Percentiles rank a stretch among this genome's conserved stretches.
phyloP scores from a whole-genome alignment of 2,113 vertebrate species.

The Microtus oregoni region DNA sequence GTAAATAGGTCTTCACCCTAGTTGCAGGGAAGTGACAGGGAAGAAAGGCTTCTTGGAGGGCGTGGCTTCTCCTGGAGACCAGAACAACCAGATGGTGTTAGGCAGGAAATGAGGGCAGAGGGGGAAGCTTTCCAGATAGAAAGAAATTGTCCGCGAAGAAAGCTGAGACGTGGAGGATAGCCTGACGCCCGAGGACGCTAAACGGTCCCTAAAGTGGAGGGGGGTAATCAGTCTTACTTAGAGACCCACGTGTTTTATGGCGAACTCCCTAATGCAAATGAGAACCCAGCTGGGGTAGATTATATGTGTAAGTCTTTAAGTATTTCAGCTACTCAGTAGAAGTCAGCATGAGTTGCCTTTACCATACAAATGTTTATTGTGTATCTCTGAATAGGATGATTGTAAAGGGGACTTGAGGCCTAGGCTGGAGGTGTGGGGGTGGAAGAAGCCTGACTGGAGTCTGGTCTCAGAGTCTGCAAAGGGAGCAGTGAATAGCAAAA shows the following conservation, averaged over 20 bases:
- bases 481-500: conserved; percentile 20
- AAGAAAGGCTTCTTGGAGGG: conserved; percentile 29
- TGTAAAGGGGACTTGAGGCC: conserved; percentile 56
- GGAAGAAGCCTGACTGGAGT: neutral
- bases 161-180: neutral
- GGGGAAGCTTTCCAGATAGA: conserved; percentile 12
- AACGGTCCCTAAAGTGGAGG: neutral
- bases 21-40: neutral
- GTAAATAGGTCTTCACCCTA: neutral
- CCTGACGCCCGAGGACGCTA: neutral
- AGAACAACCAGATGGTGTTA: conserved; percentile 40
- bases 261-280: neutral
- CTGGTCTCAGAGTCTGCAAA: conserved; percentile 39
- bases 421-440: neutral
- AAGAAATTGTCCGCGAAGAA: conserved; percentile 24
- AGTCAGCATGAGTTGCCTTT: conserved; percentile 57
- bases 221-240: neutral
- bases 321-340: conserved; percentile 53
- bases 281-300: conserved; percentile 28
- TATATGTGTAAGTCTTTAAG: conserved; percentile 1
- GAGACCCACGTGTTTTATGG: neutral
- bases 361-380: conserved; percentile 74
- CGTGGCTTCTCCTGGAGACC: conserved; percentile 27
- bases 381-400: conserved; percentile 68
- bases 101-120: neutral